Conservation (phyloP, 2,888 invertebrate genomes). For the Brachypalpus laphriformis region DNA sequence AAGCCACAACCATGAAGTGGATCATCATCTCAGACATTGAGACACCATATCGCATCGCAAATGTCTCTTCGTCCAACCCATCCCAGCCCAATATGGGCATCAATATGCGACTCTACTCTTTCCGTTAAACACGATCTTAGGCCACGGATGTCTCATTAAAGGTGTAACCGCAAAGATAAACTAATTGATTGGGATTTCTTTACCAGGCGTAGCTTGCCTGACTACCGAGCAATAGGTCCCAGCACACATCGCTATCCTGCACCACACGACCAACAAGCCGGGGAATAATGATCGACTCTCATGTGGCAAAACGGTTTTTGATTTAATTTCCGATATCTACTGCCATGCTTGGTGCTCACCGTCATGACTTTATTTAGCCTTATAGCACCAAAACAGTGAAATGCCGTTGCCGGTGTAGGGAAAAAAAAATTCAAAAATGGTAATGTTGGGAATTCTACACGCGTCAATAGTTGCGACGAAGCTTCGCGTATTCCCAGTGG, state of each 20-base stretch:
- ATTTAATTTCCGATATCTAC: conserved; percentile 66
- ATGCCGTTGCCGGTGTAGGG: conserved; percentile 8
- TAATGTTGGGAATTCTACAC: conserved; percentile 58
- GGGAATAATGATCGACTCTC: conserved; percentile 70
- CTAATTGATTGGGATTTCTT: conserved; percentile 76
- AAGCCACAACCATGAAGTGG: conserved; percentile 73
- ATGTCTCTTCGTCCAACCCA: conserved; percentile 48
- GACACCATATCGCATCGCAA: conserved; percentile 68
- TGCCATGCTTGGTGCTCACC: conserved; percentile 69
- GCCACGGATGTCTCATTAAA: conserved; percentile 74
- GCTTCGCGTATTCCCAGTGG: conserved; percentile 67
- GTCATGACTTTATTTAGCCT: conserved; percentile 72
- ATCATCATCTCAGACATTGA: conserved; percentile 62
- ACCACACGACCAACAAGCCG: conserved; percentile 1
- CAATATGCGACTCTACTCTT: conserved; percentile 60
- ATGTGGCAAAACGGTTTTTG: conserved; percentile 69
- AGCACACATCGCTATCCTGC: conserved; percentile 5
- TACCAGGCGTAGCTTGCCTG: conserved; percentile 45
- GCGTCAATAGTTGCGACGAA: conserved; percentile 49
- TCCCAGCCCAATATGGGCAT: conserved; percentile 60
- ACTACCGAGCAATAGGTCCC: conserved; percentile 17
- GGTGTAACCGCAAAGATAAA: conserved; percentile 76
- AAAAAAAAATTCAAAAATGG: conserved; percentile 50
- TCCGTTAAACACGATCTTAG: conserved; percentile 63
- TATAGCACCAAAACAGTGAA: conserved; percentile 49